Evolutionary conservation across 1,140 invertebrate genomes (phyloP).

Genomic region (Atopsyche davidsoni): DNA sequence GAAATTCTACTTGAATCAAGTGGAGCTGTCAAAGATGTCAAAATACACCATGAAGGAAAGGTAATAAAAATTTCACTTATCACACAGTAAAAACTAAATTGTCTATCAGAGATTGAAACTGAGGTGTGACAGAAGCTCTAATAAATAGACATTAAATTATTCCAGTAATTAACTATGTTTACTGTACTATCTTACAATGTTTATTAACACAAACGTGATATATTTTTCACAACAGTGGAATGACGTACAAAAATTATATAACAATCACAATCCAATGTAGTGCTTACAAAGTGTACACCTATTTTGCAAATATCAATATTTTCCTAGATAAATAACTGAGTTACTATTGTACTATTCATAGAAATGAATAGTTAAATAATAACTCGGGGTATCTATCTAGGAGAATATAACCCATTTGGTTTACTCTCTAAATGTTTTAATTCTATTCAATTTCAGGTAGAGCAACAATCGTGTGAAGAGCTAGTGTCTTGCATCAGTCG

Average conservation of each 20-base stretch:
- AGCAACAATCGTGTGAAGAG: conserved; percentile 79
- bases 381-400: too few species aligned
- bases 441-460: conserved; percentile 35
- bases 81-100: too few species aligned
- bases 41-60: conserved; percentile 85
- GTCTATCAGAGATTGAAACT: too few species aligned
- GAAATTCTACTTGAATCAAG: conserved; percentile 79
- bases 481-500: conserved; percentile 70
- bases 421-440: neutral
- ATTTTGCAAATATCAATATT: too few species aligned
- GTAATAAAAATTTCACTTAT: conserved; percentile 34
- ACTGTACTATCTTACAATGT: neutral
- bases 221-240: neutral
- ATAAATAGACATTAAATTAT: neutral
- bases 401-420: too few species aligned
- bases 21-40: conserved; percentile 85
- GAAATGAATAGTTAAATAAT: too few species aligned
- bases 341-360: too few species aligned
- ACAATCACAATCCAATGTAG: too few species aligned
- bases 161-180: neutral
- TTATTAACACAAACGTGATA: neutral
- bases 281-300: too few species aligned
- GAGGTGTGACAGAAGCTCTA: neutral
- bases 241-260: too few species aligned
- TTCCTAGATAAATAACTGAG: too few species aligned